Conservation (phyloP, 1,140 invertebrate genomes). For the Formica selysi region DNA sequence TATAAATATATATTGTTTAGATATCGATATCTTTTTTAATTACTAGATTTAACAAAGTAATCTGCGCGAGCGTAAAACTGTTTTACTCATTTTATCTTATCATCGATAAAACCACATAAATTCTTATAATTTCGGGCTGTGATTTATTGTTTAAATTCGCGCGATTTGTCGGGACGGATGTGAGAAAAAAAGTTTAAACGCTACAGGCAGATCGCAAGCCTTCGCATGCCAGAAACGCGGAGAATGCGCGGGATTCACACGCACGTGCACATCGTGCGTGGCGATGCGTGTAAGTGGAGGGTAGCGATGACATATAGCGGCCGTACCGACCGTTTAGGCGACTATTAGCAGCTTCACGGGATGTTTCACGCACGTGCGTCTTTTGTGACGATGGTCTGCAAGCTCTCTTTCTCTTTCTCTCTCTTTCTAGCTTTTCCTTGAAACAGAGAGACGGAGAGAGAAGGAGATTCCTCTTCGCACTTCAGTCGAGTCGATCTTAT, state of each 20-base stretch:
- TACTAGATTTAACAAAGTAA: too few species aligned
- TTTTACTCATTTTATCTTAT: not conserved
- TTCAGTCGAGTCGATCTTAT: not conserved
- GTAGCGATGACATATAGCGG: constrained; percentile 77
- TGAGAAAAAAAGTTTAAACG: not conserved
- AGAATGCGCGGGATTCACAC: constrained; percentile 67
- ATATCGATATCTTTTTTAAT: too few species aligned
- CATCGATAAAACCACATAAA: not conserved
- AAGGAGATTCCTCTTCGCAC: not conserved
- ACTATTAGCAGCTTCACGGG: constrained; percentile 78
- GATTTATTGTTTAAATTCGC: not conserved
- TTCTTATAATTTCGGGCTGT: not conserved
- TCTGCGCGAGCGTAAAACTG: not conserved
- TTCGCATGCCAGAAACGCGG: constrained; percentile 8
- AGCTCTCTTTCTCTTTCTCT: not conserved
- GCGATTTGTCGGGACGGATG: not conserved
- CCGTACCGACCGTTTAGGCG: constrained; percentile 77
- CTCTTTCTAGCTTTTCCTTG: not conserved
- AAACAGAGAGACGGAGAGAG: too few species aligned
- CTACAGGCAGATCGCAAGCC: not conserved
- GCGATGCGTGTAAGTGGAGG: constrained; percentile 70
- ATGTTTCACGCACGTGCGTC: constrained; percentile 39
- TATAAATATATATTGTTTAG: too few species aligned
- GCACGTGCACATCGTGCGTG: constrained; percentile 66
- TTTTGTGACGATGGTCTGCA: not conserved